Evolutionary conservation across 2,113 vertebrate species (phyloP).

Genomic region (Festucalex cinctus): DNA sequence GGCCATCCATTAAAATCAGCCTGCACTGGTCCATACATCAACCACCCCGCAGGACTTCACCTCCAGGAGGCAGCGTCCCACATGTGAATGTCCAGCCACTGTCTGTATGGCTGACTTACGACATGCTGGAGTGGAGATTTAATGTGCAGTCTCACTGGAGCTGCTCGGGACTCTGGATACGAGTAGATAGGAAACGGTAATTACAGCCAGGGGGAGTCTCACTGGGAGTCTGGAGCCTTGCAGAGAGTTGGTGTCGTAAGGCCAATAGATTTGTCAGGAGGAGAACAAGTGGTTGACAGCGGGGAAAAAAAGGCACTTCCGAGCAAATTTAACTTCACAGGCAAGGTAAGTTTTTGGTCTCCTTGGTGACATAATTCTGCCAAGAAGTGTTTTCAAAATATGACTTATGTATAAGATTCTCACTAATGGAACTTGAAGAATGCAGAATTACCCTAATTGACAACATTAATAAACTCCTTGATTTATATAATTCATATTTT

Average conservation of each 20-base stretch:
- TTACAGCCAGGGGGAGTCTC: slow-evolving; percentile 42
- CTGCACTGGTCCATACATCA: slow-evolving; percentile 48
- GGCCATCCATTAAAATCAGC: slow-evolving; percentile 51
- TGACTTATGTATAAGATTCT: slow-evolving; percentile 42
- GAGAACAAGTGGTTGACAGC: slow-evolving; percentile 41
- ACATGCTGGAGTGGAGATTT: slow-evolving; percentile 57
- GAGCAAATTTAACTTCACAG: slow-evolving; percentile 34
- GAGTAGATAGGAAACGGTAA: slow-evolving; percentile 55
- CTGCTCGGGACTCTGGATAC: slow-evolving; percentile 35
- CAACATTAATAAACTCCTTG: slow-evolving; percentile 22
- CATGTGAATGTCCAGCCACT: slow-evolving; percentile 31
- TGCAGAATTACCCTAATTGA: slow-evolving; percentile 19
- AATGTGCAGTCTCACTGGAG: slow-evolving; percentile 42
- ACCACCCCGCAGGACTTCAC: slow-evolving; percentile 22
- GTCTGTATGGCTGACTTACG: slow-evolving; percentile 39
- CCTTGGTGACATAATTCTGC: slow-evolving; percentile 32
- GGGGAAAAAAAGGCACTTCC: slow-evolving; percentile 27
- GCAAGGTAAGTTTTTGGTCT: slow-evolving; percentile 32
- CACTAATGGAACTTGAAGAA: slow-evolving; percentile 39
- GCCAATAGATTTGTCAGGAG: slow-evolving; percentile 48
- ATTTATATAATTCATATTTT: slow-evolving; percentile 19
- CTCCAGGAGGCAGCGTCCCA: slow-evolving; percentile 33
- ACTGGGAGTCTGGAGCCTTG: slow-evolving; percentile 43
- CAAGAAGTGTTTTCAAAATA: slow-evolving; percentile 16
- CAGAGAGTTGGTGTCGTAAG: slow-evolving; percentile 51